Evolutionary conservation across 2,797 vertebrate species (phyloP), one percentile per base, ranked within the genome.

Genomic region (Poecilia picta): DNA sequence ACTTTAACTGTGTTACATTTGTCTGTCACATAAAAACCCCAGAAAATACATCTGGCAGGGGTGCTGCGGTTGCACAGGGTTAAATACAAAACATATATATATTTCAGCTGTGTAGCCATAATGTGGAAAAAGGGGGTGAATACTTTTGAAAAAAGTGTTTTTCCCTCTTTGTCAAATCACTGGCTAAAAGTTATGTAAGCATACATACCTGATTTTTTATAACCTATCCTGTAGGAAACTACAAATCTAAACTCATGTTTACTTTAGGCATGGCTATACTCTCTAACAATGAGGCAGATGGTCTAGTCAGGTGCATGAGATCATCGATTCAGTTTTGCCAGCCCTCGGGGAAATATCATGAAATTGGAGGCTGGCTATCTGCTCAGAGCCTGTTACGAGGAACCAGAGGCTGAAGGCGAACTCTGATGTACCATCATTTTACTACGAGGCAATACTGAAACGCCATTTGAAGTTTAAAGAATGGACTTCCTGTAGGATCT

Each of bases 321-420:
- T 85, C 43, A 83, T 81, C 86, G 82, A 91, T 85, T 88, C 51
- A 84, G 89, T 91, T 83, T 85, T 84, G 73, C 77, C 47, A 20
- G 46, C 75, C 92, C 84, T 84, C 13, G 0, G 87, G 89, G 93
- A 91, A 89, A 86, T 87, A 81, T 78, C n/a, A 72, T 77, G 43
- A 76, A 85, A 82, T 74, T 20, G 72, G 78, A 66, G 74, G 83
- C 43, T 68, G 75, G 71, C 25, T 71, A 66, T 84, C 76, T 80
- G 59, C 81, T 76, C 20, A 31, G 76, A 75, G 76, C 85, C 73
- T 75, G 76, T 77, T 79, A 78, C 51, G 41, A 49, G 62, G 77
- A 79, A 53, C 74, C 53, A 49, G 73, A 80, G 77, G 74, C 79
- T 76, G 3, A 5, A 71, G 79, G 64, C 82, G 53, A 66, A 79